Evolutionary conservation across 2,797 vertebrate species (phyloP), one percentile per base, ranked within the genome.

Genomic region (Fistularia commersonii): DNA sequence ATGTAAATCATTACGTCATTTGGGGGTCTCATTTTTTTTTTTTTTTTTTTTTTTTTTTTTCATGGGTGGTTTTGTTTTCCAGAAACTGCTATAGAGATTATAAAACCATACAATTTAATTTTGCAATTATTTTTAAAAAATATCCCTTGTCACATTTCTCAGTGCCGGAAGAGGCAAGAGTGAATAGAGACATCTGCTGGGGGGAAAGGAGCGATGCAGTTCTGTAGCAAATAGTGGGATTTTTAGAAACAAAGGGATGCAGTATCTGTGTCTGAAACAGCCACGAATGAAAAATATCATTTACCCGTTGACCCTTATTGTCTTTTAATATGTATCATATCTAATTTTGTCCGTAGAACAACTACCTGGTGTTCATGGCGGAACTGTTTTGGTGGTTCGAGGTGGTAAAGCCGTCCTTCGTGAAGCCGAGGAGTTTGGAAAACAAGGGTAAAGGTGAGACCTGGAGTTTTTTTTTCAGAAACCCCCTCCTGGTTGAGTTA

Each of bases 381-480:
- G 97, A 99, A 75, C 88, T 99, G 61, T 99, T 98, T 81, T 93
- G 91, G 91, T 98, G 95, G 96, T 97, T 99, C 69, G 97, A 99
- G 86, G 93, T 95, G 11, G 93, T 94, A 57, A 99, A 96, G 79
- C 96, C 97, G 0, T 91, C 93, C 0, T 98, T 98, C 81, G 96
- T 99, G 49, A 92, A 93, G n/a, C 95, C 96, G 43, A 92, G 92
- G 61, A 81, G 84, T 50, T 81, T 93, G 64, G 83, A 82, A 11
- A 59, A 45, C 11, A 87, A 91, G 79, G 77, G 69, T 75, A 74
- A 62, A 74, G 83, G 85, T 62, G 73, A 75, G 75, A 32, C 3
- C n/a, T 15, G 6, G 15, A 13, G 6, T 9, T 32, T 32, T 33
- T 11, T 6, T 48, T 12, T 8, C 13, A 42, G 8, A 15, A 42